phyloP scores from a whole-genome alignment of 2,113 vertebrate genomes.

The Grus americana region DNA sequence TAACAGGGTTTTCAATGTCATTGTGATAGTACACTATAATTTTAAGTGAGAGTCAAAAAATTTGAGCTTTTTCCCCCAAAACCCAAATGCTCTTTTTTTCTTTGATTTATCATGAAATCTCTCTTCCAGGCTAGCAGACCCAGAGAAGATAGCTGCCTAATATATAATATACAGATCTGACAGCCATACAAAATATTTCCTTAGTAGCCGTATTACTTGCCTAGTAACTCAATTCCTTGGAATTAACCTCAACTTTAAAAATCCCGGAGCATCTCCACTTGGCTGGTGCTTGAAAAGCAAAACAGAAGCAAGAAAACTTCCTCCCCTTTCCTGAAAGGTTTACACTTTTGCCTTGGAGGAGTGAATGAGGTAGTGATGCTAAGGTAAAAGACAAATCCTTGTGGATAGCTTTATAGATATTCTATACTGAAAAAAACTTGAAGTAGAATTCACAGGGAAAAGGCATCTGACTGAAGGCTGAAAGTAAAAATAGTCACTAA shows the following conservation, averaged over 20 bases:
- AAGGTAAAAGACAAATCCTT: background rate
- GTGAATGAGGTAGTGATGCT: background rate
- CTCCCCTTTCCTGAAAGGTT: background rate
- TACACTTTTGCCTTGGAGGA: background rate
- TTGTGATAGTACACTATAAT: background rate
- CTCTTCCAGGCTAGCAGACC: background rate
- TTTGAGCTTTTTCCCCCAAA: accelerated
- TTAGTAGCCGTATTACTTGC: background rate
- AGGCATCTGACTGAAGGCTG: background rate
- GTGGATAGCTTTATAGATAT: background rate
- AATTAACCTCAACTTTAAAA: background rate
- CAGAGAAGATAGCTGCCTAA: background rate
- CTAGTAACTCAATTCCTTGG: background rate
- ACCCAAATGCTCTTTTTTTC: background rate
- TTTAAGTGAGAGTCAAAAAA: background rate
- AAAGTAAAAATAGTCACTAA: background rate
- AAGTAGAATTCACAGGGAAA: background rate
- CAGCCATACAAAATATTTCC: background rate
- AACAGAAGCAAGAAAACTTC: background rate
- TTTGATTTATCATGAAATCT: background rate
- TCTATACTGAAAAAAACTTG: background rate
- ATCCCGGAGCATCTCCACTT: background rate
- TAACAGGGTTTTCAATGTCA: background rate
- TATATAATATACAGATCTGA: background rate
- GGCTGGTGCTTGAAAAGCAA: background rate